Evolutionary conservation across 2,888 invertebrate species (phyloP), one percentile per base, ranked within the genome.

Genomic region (Diarsia dahlii): DNA sequence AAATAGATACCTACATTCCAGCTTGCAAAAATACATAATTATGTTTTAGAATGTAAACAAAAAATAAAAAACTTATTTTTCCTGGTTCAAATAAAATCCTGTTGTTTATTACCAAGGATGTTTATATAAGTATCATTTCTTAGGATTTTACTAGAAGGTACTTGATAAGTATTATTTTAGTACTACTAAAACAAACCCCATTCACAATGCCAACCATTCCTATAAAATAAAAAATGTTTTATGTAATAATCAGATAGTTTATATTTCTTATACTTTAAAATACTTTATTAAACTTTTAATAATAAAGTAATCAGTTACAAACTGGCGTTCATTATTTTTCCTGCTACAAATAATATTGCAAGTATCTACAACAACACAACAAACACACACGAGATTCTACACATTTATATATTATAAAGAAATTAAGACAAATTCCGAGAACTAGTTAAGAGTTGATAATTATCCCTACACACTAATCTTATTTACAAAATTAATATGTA

Each of bases 371-470:
- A 65, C n/a, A 63, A 76, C n/a, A 56, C 58, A 74, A 71, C 63
- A 73, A 70, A 78, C 78, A 84, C 67, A 46, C 46, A 18, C 79
- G 85, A 85, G 85, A 85, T 85, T 85, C 85, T 70, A 78, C 68
- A 77, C 54, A 77, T 78, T 52, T 69, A 48, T 76, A 62, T 67
- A 56, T 28, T 28, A 28, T 28, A 28, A 77, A 65, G 8, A 65
- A 69, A 75, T 48, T 58, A 65, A 15, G 71, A 72, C n/a, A 2
- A 81, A 64, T 75, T 81, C 81, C 23, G 67, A 78, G 72, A 84
- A 56, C 68, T 62, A 64, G 20, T 18, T 23, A 79, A 63, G 12
- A 71, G 18, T 48, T 73, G 46, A 68, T 69, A 20, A 63, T 45
- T n/a, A 70, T 70, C 23, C 10, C 28, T 74, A 56, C 10, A 56